Conservation (phyloP, 2,888 invertebrate genomes). For the Ganaspis brasiliensis region DNA sequence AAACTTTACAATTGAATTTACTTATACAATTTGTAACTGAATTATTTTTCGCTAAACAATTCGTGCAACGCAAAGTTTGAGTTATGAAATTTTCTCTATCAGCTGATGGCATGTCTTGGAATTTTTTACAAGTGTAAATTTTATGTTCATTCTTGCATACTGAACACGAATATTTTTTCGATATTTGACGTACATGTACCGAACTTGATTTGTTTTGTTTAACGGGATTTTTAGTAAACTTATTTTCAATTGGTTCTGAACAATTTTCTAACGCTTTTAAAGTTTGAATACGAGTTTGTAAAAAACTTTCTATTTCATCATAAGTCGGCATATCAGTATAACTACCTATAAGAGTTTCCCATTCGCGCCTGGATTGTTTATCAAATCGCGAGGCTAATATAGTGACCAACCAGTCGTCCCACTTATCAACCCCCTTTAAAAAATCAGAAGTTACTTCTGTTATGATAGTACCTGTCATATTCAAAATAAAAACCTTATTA, state of each 20-base stretch:
- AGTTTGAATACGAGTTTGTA: conserved; percentile 8
- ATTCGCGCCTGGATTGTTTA: too few relatives aligned
- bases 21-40: not conserved
- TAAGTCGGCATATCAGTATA: conserved; percentile 6
- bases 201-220: not conserved
- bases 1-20: not conserved
- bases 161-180: conserved; percentile 18
- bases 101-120: conserved; percentile 1
- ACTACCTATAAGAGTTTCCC: conserved; percentile 44
- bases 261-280: not conserved
- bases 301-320: conserved; percentile 11
- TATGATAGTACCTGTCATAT: too few relatives aligned
- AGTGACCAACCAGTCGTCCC: not conserved
- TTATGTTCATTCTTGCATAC: conserved; percentile 25
- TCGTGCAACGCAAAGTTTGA: conserved; percentile 12
- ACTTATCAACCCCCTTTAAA: conserved; percentile 14
- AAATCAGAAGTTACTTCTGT: not conserved
- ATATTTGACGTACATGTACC: not conserved
- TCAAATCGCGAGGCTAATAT: not conserved
- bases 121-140: conserved; percentile 20
- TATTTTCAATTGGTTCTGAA: too few relatives aligned
- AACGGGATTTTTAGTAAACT: too few relatives aligned
- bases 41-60: conserved; percentile 35
- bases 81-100: conserved; percentile 5
- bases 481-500: too few relatives aligned